Evolutionary conservation across 2,888 invertebrate genomes (phyloP).

Genomic region (Lordiphosa fenestrarum): DNA sequence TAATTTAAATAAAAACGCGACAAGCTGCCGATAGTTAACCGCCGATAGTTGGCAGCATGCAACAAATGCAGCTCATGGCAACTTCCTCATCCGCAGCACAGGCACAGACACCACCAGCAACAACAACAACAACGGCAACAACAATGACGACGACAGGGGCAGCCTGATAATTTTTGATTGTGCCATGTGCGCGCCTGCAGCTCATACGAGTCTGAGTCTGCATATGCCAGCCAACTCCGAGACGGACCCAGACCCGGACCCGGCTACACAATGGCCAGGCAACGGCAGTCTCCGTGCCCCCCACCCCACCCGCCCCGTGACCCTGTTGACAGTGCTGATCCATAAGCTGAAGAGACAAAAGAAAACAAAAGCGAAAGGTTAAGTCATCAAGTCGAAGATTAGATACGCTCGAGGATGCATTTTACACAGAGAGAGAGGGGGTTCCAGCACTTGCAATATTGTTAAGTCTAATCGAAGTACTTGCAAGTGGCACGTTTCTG

Average conservation of each 20-base stretch:
- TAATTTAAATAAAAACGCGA: conserved; percentile 64
- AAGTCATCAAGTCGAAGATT: conserved; percentile 24
- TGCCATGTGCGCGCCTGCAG: conserved; percentile 17
- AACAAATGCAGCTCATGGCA: conserved; percentile 40
- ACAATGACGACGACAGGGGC: conserved; percentile 24
- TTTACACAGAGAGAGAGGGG: neutral
- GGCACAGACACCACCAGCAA: conserved; percentile 14
- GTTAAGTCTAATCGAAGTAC: too few species aligned
- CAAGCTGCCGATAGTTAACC: conserved; percentile 56
- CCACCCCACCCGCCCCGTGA: conserved; percentile 17
- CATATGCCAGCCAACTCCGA: conserved; percentile 49
- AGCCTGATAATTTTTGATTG: conserved; percentile 62
- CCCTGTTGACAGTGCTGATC: conserved; percentile 33
- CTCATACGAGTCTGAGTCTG: conserved; percentile 11
- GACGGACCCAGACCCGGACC: conserved; percentile 22
- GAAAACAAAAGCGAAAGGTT: conserved; percentile 12
- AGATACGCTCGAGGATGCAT: conserved; percentile 18
- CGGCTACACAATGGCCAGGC: conserved; percentile 20
- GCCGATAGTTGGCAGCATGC: conserved; percentile 51
- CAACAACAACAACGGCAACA: conserved; percentile 43
- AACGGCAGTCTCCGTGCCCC: conserved; percentile 5
- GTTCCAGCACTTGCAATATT: too few species aligned
- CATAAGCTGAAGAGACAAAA: conserved; percentile 8
- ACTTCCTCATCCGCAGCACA: conserved; percentile 63
- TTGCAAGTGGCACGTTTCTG: too few species aligned